Percentiles rank a stretch among this genome's conserved stretches.
Conservation (phyloP, 2,797 vertebrate genomes). For the Dromococcyx pavoninus region DNA sequence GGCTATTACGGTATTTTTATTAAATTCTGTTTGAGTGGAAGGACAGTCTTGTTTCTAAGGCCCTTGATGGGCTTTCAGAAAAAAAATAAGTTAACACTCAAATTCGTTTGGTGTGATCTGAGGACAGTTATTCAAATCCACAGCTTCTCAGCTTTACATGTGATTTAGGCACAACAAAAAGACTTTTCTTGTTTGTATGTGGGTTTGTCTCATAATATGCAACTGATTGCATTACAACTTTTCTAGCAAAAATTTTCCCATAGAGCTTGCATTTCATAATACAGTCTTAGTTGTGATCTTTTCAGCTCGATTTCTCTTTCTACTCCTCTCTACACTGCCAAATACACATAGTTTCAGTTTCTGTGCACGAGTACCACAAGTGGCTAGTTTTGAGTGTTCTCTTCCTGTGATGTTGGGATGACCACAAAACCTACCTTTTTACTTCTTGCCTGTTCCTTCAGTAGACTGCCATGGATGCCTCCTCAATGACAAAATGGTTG, state of each 20-base stretch:
- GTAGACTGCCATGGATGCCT: not conserved
- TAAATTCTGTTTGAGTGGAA: not conserved
- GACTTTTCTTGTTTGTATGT: not conserved
- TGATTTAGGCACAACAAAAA: not conserved
- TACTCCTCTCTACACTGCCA: not conserved
- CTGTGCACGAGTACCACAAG: not conserved
- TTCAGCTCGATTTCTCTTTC: not conserved
- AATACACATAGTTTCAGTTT: not conserved
- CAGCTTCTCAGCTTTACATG: not conserved
- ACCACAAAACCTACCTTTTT: not conserved
- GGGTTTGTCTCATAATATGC: not conserved
- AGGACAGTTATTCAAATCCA: not conserved
- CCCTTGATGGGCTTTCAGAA: not conserved
- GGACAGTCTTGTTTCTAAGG: not conserved
- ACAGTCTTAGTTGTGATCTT: not conserved
- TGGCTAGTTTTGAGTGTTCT: constrained; percentile 8
- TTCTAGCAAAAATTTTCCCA: not conserved
- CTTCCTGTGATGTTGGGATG: not conserved
- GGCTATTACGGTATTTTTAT: not conserved
- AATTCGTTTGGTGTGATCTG: not conserved
- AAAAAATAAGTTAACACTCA: not conserved
- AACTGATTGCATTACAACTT: not conserved
- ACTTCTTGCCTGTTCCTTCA: not conserved
- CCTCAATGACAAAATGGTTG: not conserved
- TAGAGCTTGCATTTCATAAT: not conserved